These are phyloP conservation scores for Rutpela maculata DNA, from an alignment of 2,888 invertebrate genomes.

Conservation along the genomic window DNA sequence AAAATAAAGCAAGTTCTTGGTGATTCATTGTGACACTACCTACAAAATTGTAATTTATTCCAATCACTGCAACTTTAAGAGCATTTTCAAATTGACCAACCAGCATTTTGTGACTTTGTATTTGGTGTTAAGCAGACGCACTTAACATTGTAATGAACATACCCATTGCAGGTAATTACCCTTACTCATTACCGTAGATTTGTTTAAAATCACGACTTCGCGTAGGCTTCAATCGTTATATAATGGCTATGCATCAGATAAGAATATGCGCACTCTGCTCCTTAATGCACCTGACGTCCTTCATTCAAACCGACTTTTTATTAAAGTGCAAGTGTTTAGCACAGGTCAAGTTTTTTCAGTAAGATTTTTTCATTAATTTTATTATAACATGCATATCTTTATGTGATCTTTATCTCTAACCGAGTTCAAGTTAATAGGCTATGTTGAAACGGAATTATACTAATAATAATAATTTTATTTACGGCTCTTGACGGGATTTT, in stretches of 20 bases:
- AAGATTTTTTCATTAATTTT: background rate
- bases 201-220: background rate
- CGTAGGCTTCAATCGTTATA: background rate
- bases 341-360: conserved; percentile 30
- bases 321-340: conserved; percentile 6
- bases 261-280: conserved; percentile 11
- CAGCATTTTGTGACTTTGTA: no score
- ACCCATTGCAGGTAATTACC: background rate
- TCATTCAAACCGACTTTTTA: conserved; percentile 14
- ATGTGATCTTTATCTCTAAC: background rate
- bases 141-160: background rate
- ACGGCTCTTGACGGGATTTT: no score
- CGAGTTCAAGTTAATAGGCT: background rate
- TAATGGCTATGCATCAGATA: conserved; percentile 14
- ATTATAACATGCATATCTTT: background rate
- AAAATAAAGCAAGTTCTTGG: no score
- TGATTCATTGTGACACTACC: no score
- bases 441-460: background rate
- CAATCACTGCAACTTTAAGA: no score
- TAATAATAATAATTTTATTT: background rate
- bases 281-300: conserved; percentile 45
- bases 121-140: no score
- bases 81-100: no score
- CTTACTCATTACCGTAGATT: background rate
- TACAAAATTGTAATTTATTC: no score